These are phyloP conservation scores for Diceros bicornis DNA, from an alignment of 2,797 vertebrate species.

Conservation along the genomic window DNA sequence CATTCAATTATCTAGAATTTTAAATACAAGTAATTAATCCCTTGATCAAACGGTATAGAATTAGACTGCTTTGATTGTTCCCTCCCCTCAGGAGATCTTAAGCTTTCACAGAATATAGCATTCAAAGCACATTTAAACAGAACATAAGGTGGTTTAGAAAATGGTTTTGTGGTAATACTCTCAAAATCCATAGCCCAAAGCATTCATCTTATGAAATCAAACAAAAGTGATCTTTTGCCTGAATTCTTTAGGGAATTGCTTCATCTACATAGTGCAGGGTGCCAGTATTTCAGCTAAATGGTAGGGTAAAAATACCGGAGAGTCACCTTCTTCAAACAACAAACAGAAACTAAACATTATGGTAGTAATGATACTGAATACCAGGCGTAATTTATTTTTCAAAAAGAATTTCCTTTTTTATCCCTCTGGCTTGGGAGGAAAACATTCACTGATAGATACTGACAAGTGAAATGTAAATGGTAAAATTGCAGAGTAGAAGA, in stretches of 20 bases:
- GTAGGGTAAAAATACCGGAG: neutral
- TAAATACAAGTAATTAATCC: slow-evolving; percentile 73
- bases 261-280: neutral
- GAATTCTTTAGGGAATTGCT: neutral
- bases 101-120: slow-evolving; percentile 27
- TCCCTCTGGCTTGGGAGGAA: neutral
- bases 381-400: neutral
- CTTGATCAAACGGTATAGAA: slow-evolving; percentile 72
- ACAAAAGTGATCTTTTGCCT: slow-evolving; percentile 19
- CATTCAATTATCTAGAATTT: slow-evolving; percentile 69
- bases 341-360: neutral
- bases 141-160: slow-evolving; percentile 38
- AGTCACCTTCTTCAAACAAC: neutral
- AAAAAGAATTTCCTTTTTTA: slow-evolving; percentile 4
- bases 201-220: slow-evolving; percentile 40
- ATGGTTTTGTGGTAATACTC: slow-evolving; percentile 14
- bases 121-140: slow-evolving; percentile 59
- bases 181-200: slow-evolving; percentile 57
- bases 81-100: neutral
- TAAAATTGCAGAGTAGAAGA: slow-evolving; percentile 18
- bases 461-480: slow-evolving; percentile 38
- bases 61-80: slow-evolving; percentile 60
- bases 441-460: neutral
- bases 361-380: neutral
- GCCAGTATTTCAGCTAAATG: neutral